These are phyloP conservation scores for Rhinogobio ventralis DNA, from an alignment of 2,797 vertebrate species.

Conservation along the genomic window DNA sequence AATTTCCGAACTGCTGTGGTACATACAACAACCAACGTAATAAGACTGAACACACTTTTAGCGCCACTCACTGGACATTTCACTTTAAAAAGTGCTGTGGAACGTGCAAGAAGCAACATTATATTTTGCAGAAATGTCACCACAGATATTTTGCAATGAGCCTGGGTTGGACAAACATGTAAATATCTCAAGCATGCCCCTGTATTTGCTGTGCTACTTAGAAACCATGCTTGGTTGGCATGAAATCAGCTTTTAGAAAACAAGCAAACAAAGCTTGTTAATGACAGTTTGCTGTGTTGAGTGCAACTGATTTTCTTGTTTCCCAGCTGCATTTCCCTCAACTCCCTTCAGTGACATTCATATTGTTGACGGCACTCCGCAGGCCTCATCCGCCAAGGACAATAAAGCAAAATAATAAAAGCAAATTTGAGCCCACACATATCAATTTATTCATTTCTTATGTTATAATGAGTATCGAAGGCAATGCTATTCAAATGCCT, in stretches of 20 bases:
- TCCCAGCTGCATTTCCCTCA: constrained; percentile 24
- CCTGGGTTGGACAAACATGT: background rate
- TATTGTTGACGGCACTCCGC: constrained; percentile 17
- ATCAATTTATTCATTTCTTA: constrained; percentile 36
- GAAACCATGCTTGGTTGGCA: background rate
- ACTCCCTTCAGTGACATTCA: constrained; percentile 8
- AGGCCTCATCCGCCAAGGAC: constrained; percentile 15
- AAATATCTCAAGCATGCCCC: background rate
- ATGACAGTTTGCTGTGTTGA: constrained; percentile 29
- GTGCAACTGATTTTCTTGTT: constrained; percentile 28
- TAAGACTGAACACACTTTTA: background rate
- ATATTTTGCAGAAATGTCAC: background rate
- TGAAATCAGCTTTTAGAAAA: constrained; percentile 14
- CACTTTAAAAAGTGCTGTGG: background rate
- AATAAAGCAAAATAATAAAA: constrained; percentile 36
- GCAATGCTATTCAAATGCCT: constrained; percentile 31
- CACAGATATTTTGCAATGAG: background rate
- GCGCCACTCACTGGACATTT: background rate
- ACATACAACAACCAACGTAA: background rate
- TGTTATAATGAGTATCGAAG: constrained; percentile 24
- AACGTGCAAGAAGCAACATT: background rate
- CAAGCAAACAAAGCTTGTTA: constrained; percentile 22
- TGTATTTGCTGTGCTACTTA: constrained; percentile 5
- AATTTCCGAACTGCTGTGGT: background rate
- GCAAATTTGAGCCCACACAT: constrained; percentile 6